These are phyloP conservation scores for Ischnus inquisitorius DNA, from an alignment of 2,888 invertebrate species.

Conservation along the genomic window DNA sequence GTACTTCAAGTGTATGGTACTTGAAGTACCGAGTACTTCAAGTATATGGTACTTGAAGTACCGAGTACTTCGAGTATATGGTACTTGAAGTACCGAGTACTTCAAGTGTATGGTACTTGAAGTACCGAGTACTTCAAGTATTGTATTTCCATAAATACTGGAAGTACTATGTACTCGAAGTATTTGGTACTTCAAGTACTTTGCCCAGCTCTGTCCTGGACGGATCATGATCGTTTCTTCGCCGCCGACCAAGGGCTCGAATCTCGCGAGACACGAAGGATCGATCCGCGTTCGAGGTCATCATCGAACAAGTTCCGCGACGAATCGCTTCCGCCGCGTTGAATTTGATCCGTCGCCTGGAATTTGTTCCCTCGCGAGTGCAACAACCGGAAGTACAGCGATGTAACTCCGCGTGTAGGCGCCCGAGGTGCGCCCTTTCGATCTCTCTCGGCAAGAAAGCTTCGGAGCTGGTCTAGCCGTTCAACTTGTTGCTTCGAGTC, in stretches of 20 bases:
- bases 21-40: too few relatives aligned
- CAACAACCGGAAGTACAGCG: slow-evolving; percentile 2
- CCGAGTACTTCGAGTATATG: too few relatives aligned
- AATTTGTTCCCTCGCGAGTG: background rate
- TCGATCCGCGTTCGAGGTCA: background rate
- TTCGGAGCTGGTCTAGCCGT: slow-evolving; percentile 54
- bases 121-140: too few relatives aligned
- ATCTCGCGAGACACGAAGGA: background rate
- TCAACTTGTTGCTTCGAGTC: slow-evolving; percentile 68
- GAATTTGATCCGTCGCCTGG: background rate
- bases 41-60: too few relatives aligned
- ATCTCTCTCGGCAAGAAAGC: slow-evolving; percentile 67
- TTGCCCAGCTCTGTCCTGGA: too few relatives aligned
- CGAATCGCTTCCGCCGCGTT: background rate
- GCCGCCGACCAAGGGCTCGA: too few relatives aligned
- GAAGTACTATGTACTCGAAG: too few relatives aligned
- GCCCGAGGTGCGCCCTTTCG: background rate
- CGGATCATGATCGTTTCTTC: background rate
- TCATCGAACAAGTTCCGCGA: background rate
- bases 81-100: too few relatives aligned
- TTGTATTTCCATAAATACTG: too few relatives aligned
- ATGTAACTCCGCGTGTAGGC: background rate
- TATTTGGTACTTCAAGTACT: too few relatives aligned
- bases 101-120: too few relatives aligned
- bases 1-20: too few relatives aligned